These are phyloP conservation scores for Romanomermis culicivorax DNA, from an alignment of 2,888 invertebrate genomes.

Conservation along the genomic window DNA sequence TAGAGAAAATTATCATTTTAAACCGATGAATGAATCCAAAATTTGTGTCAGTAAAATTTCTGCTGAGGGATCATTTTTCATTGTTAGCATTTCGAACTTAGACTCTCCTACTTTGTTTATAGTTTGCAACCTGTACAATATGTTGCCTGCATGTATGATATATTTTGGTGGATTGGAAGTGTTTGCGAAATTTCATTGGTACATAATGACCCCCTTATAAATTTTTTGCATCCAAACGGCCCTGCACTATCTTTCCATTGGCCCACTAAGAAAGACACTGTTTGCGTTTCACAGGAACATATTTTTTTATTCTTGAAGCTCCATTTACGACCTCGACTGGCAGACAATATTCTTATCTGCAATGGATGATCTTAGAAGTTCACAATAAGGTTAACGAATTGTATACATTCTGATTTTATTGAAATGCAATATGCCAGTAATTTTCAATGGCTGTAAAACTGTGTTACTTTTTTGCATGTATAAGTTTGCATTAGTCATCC, in stretches of 20 bases:
- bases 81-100: background rate
- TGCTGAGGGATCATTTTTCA: background rate
- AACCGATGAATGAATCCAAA: background rate
- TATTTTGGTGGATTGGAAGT: background rate
- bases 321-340: background rate
- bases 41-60: background rate
- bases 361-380: too few species aligned
- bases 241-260: background rate
- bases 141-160: background rate
- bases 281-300: background rate
- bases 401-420: too few species aligned
- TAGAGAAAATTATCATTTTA: background rate
- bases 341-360: background rate
- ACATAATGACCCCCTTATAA: background rate
- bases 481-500: too few species aligned
- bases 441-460: too few species aligned
- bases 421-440: too few species aligned
- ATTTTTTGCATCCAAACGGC: background rate
- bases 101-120: too few species aligned
- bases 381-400: too few species aligned
- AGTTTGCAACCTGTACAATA: background rate
- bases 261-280: background rate
- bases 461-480: too few species aligned
- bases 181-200: background rate
- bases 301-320: background rate